Evolutionary conservation across 1,140 invertebrate genomes (phyloP), one percentile per base, ranked within the genome.

Genomic region (Scaptomyza pallida): DNA sequence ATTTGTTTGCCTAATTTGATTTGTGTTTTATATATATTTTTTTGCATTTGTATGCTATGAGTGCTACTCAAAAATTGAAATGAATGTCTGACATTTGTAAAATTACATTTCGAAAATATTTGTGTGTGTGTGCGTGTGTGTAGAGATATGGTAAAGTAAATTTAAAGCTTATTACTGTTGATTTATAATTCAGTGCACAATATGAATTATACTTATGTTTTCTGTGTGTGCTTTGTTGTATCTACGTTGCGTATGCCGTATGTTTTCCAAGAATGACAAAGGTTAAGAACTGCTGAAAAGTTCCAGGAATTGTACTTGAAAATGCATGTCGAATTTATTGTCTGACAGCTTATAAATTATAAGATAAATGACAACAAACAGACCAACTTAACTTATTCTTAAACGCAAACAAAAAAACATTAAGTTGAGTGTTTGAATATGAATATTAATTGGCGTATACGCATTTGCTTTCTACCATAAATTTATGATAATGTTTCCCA

Each of bases 131-230:
- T 40, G 30, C 16, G 10, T 71, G 47, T 51, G 67, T 69, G 35
- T 59, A 48, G 23, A 30, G 41, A 26, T 51, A 45, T 17, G 35
- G 16, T 33, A 15, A 10, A 40, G 45, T 41, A 79, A 45, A 69
- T 81, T 61, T 50, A 61, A 51, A 76, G 59, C 81, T 69, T 74
- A 68, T 88, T 81, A 48, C 57, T 48, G 70, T 71, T 86, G 75
- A 75, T 86, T 77, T 72, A 78, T 81, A 80, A 85, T 80, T 85
- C 81, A 80, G 76, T 64, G 43, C 68, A 50, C 72, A 86, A 65
- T 68, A 86, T 78, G 72, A 65, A 77, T 86, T 76, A 62, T 50
- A 59, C 62, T 71, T 51, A 15, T 71, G 17, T 26, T 19, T 15
- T 33, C 54, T 48, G 6, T 5, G 23, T 26, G n/a, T n/a, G n/a